A percentile compares a stretch with the other conserved stretches of the same genome.
phyloP scores from a whole-genome alignment of 2,113 vertebrate genomes.

The Tenrec ecaudatus region DNA sequence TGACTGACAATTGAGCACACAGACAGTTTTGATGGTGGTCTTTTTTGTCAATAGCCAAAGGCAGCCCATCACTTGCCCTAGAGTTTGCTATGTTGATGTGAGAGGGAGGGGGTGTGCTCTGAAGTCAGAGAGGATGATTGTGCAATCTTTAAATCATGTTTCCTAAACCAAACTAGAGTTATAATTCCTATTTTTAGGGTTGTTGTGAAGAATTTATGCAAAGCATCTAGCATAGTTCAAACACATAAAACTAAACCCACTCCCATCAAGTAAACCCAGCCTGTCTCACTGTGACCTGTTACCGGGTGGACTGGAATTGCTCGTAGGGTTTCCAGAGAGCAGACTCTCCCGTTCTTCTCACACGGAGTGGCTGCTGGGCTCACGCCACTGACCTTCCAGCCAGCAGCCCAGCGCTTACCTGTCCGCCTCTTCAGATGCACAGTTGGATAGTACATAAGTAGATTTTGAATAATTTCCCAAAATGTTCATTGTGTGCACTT shows the following conservation, averaged over 20 bases:
- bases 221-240: not conserved
- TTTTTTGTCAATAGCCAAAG: not conserved
- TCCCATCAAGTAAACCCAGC: too few species aligned
- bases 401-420: too few species aligned
- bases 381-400: too few species aligned
- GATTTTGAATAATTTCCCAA: slow-evolving; percentile 21
- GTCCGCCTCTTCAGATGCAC: too few species aligned
- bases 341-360: too few species aligned
- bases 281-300: too few species aligned
- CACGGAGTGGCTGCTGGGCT: too few species aligned
- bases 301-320: too few species aligned
- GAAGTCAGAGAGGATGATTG: not conserved
- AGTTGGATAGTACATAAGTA: not conserved
- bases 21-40: not conserved
- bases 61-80: not conserved
- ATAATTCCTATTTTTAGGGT: not conserved
- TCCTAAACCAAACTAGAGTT: not conserved
- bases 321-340: too few species aligned
- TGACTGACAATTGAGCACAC: not conserved
- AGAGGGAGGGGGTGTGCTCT: not conserved
- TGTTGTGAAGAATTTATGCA: not conserved
- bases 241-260: too few species aligned
- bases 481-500: not conserved
- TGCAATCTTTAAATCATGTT: not conserved
- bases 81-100: not conserved